Conservation (phyloP, 1,140 invertebrate genomes). For the Megalonaias nervosa region DNA sequence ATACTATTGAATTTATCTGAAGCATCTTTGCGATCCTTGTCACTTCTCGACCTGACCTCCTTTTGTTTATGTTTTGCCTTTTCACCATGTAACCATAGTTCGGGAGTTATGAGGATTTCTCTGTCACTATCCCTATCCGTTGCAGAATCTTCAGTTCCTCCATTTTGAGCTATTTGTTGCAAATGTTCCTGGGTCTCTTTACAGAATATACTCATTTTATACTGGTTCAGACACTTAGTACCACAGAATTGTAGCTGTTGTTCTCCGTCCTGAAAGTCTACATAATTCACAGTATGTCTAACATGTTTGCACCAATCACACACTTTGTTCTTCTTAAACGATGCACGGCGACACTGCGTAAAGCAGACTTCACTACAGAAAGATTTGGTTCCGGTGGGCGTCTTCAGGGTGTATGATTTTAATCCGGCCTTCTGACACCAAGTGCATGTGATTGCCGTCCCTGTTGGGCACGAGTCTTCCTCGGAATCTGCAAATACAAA, state of each 20-base stretch:
- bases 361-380: slow-evolving; percentile 93
- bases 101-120: slow-evolving; percentile 84
- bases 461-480: slow-evolving; percentile 32
- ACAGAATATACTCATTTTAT: slow-evolving; percentile 97
- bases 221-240: slow-evolving; percentile 94
- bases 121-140: slow-evolving; percentile 38
- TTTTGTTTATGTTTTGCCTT: slow-evolving; percentile 19
- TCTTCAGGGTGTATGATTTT: slow-evolving; percentile 71
- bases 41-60: slow-evolving; percentile 15
- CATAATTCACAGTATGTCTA: slow-evolving; percentile 91
- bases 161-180: slow-evolving; percentile 75
- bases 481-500: slow-evolving; percentile 30
- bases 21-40: slow-evolving; percentile 11
- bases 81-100: slow-evolving; percentile 77
- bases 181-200: slow-evolving; percentile 91
- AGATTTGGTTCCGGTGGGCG: slow-evolving; percentile 67
- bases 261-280: slow-evolving; percentile 82
- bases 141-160: slow-evolving; percentile 32
- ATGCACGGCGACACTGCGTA: slow-evolving; percentile 87
- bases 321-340: slow-evolving; percentile 92
- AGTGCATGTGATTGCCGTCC: slow-evolving; percentile 60
- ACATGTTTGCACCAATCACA: slow-evolving; percentile 95
- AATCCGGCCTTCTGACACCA: slow-evolving; percentile 74
- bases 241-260: slow-evolving; percentile 77
- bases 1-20: too few species aligned